A percentile compares a stretch with the other conserved stretches of the same genome.
Conservation (phyloP, 2,797 vertebrate species). For the Chanos chanos region DNA sequence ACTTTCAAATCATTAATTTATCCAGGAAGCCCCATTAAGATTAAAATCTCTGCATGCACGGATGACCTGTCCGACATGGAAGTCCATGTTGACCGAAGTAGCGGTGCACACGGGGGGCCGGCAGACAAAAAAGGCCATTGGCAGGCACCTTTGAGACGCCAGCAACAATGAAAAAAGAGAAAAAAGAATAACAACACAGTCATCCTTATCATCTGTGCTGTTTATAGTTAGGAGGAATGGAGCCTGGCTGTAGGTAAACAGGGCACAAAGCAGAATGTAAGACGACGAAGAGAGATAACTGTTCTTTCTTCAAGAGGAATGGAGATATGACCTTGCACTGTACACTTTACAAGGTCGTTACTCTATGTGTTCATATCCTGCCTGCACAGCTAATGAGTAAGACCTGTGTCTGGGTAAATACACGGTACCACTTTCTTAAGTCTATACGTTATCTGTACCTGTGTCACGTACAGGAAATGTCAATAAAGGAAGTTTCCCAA, state of each 20-base stretch:
- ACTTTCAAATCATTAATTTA: slow-evolving; percentile 71
- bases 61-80: slow-evolving; percentile 53
- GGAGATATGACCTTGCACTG: no score
- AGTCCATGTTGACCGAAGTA: slow-evolving; percentile 47
- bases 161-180: slow-evolving; percentile 16
- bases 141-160: slow-evolving; percentile 1
- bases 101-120: slow-evolving; percentile 1
- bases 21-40: slow-evolving; percentile 70
- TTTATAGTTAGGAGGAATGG: slow-evolving; percentile 24
- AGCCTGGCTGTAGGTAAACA: not conserved
- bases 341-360: no score
- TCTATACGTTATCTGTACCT: no score
- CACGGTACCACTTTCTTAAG: no score
- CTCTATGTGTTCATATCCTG: no score
- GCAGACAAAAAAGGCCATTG: not conserved
- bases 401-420: no score
- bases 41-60: slow-evolving; percentile 57
- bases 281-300: not conserved
- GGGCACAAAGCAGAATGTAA: not conserved
- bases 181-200: slow-evolving; percentile 12
- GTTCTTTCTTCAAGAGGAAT: no score
- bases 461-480: no score
- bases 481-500: no score
- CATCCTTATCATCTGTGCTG: slow-evolving; percentile 17
- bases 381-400: no score